Conservation (phyloP, 2,113 vertebrate species). For the Diadophis punctatus region DNA sequence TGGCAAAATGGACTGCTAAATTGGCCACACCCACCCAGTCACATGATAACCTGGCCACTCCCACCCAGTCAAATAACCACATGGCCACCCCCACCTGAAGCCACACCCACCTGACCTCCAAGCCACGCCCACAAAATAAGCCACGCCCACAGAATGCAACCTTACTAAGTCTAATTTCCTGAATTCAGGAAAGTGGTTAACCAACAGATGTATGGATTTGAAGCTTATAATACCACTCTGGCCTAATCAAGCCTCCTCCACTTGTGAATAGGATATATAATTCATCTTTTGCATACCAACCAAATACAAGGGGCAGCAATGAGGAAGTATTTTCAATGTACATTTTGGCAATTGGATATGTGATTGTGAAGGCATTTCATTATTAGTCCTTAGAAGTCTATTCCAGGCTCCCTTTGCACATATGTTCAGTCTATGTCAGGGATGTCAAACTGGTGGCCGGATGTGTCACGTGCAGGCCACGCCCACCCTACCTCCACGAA, state of each 20-base stretch:
- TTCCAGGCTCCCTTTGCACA: background rate
- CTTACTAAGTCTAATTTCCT: background rate
- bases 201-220: background rate
- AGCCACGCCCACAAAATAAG: too few species aligned
- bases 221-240: background rate
- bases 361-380: background rate
- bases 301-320: background rate
- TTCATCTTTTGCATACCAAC: background rate
- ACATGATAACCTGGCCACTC: too few species aligned
- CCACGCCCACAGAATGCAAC: background rate
- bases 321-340: background rate
- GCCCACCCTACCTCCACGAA: too few species aligned
- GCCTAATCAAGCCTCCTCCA: background rate
- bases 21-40: too few species aligned
- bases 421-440: background rate
- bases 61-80: too few species aligned
- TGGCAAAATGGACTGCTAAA: too few species aligned
- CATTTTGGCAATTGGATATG: background rate
- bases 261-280: background rate
- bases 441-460: too few species aligned
- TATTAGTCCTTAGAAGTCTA: background rate
- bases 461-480: too few species aligned
- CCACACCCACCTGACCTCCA: too few species aligned
- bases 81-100: too few species aligned
- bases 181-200: background rate